Evolutionary conservation across 2,888 invertebrate species (phyloP).

Genomic region (Lycaena phlaeas): DNA sequence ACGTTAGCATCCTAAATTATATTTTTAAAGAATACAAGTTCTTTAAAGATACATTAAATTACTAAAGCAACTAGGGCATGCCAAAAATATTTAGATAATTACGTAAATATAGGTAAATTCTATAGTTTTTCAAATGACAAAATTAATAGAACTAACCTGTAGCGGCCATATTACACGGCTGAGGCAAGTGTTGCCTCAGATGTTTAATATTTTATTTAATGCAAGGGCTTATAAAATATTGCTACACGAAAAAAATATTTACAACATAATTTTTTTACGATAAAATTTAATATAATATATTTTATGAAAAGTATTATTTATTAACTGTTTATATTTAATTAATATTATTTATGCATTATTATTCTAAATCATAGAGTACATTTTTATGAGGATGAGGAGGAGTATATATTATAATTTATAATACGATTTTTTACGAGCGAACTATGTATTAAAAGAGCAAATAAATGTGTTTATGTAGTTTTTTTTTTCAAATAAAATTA

Average conservation of each 20-base stretch:
- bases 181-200: constrained; percentile 60
- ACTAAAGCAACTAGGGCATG: constrained; percentile 11
- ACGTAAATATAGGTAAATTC: constrained; percentile 23
- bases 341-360: background rate
- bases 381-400: no score
- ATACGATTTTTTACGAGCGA: no score
- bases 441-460: no score
- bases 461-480: no score
- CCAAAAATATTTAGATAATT: constrained; percentile 16
- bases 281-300: background rate
- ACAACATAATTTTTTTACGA: no score
- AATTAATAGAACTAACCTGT: constrained; percentile 77
- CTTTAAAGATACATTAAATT: constrained; percentile 6
- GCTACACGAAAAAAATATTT: constrained; percentile 2
- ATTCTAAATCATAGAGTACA: no score
- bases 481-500: no score
- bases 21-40: constrained; percentile 26
- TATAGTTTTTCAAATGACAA: constrained; percentile 63
- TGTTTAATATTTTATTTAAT: no score
- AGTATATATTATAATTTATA: no score
- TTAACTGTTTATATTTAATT: background rate
- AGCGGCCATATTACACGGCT: constrained; percentile 80
- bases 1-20: constrained; percentile 67
- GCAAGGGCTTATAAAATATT: no score
- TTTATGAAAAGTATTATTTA: background rate